Base-by-base conservation (phyloP, 2,888 invertebrate species). In the Entomobrya proxima region DNA sequence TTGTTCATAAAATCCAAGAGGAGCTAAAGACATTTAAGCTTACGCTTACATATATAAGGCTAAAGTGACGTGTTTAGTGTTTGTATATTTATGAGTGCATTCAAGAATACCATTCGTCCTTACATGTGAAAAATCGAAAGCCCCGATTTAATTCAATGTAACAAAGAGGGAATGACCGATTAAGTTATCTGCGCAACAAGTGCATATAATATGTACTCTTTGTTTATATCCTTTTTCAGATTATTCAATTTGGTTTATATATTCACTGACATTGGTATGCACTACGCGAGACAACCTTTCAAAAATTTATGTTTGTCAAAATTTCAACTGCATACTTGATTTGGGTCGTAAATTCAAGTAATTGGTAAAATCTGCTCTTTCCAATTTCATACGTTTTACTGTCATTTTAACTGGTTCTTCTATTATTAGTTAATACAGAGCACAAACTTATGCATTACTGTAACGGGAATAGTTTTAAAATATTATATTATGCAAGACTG, bases 291-390 rank as follows among this genome's bases (percentile, higher is more conserved):
- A 44, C 24, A 55, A 18, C 18, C 15, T 2, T 18, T 55, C 18
- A 37, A 76, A 58, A 58, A 27, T 5, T 78, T 27, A 32, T 27
- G 27, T n/a, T 67, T 79, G 79, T 69, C 67, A 79, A 79, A 79
- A 79, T 79, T 69, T 35, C 69, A 52, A 52, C 35, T 21, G 52
- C n/a, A n/a, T n/a, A n/a, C n/a, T 52, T 75, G 61, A 82, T 82
- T 82, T 75, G 82, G 75, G 74, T 75, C 82, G 75, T 82, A 82
- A 82, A 82, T 75, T 75, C 82, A 18, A 61, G 27, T 82, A 82
- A 82, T 82, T 82, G 74, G 44, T 47, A 76, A 74, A 74, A 74
- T 52, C 74, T 74, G 18, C 50, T 50, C n/a, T 74, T 50, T 52
- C 32, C 13, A 50, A 30, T 74, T 74, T 44, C 52, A 1, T n/a